Evolutionary conservation across 2,797 vertebrate species (phyloP).

Genomic region (Picus viridis): DNA sequence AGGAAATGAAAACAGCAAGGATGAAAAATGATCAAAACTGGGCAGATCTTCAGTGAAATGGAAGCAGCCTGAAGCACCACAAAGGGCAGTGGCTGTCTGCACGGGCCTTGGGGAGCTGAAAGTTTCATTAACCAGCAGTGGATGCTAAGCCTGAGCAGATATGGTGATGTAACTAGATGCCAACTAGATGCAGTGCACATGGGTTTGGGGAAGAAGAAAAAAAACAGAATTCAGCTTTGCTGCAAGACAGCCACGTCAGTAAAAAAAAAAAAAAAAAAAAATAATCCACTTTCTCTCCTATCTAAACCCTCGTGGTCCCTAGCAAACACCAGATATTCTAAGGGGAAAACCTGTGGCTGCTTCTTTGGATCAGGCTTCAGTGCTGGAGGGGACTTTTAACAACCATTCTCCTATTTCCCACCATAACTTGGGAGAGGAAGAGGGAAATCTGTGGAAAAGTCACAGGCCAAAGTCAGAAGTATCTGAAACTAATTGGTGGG

Average conservation of each 20-base stretch:
- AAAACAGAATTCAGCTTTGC: neutral
- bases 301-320: neutral
- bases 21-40: neutral
- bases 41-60: neutral
- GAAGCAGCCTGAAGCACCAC: neutral
- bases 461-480: neutral
- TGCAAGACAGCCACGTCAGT: neutral
- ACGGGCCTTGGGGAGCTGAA: neutral
- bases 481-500: neutral
- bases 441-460: neutral
- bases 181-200: neutral
- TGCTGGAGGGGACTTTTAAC: neutral
- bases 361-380: neutral
- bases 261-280: neutral
- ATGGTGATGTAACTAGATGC: neutral
- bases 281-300: neutral
- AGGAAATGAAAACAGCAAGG: constrained; percentile 33
- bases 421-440: neutral
- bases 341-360: neutral
- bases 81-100: neutral
- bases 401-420: neutral
- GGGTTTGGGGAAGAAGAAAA: neutral
- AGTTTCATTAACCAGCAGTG: neutral
- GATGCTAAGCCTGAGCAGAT: neutral
- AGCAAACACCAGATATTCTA: neutral